Base-by-base conservation (phyloP, 2,888 invertebrate genomes). In the Harpalus rubripes region DNA sequence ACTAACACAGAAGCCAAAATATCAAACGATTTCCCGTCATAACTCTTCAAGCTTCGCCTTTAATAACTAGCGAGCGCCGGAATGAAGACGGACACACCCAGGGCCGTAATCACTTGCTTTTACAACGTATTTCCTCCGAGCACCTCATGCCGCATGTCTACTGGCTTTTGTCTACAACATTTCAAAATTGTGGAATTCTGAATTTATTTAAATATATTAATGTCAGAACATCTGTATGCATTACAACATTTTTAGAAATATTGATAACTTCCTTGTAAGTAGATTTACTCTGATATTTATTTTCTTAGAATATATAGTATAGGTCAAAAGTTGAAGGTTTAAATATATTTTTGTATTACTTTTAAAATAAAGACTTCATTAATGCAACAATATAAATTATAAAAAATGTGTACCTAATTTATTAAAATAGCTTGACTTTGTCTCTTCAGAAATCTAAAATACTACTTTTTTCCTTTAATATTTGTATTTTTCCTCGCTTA, bases 1-100 rank as follows among this genome's bases (percentile, higher is more conserved):
- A 81, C 82, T 72, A 72, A 83, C 83, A 83, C 83, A 84, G 84
- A 84, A 84, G 84, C 84, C 84, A 84, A 84, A 84, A 84, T 84
- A 84, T 84, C 78, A 63, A 63, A 56, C 56, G 84, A 84, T 78
- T 84, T 84, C 84, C 84, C 78, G 84, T 84, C 84, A 84, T 84
- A 84, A 84, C 65, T 84, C 84, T 72, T 82, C 52, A 81, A 18
- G 59, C 59, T 59, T 59, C 59, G 18, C 59, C 59, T 59, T 59
- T 59, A 59, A 59, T 59, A 59, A 59, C 59, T 15, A 59, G 16
- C 59, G 59, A 59, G 59, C 16, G 59, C 59, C 59, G 59, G 59
- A 59, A 59, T 59, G 59, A 59, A 63, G 22, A 22, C 63, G 22
- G 63, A 22, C 63, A 26, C 63, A 22, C 63, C 63, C 63, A 63